phyloP scores from a whole-genome alignment of 2,113 vertebrate genomes.

The Bubo bubo region DNA sequence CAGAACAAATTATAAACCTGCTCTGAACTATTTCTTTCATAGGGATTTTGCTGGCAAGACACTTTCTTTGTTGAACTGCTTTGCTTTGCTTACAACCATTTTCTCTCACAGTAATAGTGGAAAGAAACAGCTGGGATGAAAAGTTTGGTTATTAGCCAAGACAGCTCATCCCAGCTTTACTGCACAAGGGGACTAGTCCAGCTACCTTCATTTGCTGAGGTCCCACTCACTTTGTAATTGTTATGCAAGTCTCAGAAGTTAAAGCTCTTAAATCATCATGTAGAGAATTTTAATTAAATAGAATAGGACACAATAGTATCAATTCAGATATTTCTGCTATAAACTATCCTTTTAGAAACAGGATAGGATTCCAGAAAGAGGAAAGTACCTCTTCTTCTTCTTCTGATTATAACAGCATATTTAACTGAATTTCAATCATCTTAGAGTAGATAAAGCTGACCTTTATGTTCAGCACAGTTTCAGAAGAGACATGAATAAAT shows the following conservation, averaged over 20 bases:
- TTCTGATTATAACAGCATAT: not conserved
- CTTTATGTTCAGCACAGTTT: not conserved
- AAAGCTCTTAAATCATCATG: accelerated
- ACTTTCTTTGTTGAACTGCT: not conserved
- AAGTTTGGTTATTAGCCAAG: not conserved
- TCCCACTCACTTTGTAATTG: not conserved
- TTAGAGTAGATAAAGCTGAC: not conserved
- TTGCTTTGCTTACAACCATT: not conserved
- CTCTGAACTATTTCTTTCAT: not conserved
- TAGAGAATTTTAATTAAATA: not conserved
- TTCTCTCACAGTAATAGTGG: not conserved
- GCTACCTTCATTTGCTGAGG: not conserved
- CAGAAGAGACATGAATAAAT: not conserved
- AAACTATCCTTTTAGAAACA: not conserved
- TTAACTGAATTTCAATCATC: not conserved
- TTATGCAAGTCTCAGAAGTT: not conserved
- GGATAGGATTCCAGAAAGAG: not conserved
- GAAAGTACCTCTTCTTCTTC: not conserved
- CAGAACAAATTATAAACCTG: not conserved
- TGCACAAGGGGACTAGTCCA: not conserved
- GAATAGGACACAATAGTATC: not conserved
- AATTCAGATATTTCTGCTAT: not conserved
- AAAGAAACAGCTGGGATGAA: not conserved
- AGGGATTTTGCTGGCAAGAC: not conserved
- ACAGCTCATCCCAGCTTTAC: not conserved